Evolutionary conservation across 2,888 invertebrate genomes (phyloP).

Genomic region (Macroteleia sp.): DNA sequence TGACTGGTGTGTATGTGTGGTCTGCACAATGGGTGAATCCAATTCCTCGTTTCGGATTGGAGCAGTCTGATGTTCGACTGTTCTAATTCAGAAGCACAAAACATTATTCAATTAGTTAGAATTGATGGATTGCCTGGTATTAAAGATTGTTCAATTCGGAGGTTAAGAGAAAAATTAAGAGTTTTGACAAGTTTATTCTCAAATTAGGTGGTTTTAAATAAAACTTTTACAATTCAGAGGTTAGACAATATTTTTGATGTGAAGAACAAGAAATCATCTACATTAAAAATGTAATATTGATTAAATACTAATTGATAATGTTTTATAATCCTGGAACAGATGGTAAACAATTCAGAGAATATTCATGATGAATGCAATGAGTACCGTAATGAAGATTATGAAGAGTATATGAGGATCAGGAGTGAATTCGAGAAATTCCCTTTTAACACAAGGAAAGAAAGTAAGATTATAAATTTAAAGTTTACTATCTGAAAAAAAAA

Average conservation of each 20-base stretch:
- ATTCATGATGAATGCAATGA: neutral
- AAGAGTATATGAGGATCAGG: slow-evolving; percentile 33
- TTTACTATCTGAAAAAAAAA: slow-evolving; percentile 11
- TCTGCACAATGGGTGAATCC: slow-evolving; percentile 37
- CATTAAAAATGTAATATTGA: neutral
- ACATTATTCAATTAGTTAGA: slow-evolving; percentile 37
- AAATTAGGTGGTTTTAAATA: no score
- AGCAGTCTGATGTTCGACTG: no score
- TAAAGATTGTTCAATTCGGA: neutral
- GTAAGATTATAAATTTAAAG: slow-evolving; percentile 25
- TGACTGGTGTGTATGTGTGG: slow-evolving; percentile 48
- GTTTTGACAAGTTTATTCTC: no score
- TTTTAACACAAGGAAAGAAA: neutral
- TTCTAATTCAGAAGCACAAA: slow-evolving; percentile 47
- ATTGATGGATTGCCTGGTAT: slow-evolving; percentile 9
- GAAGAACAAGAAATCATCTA: neutral
- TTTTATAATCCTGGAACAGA: slow-evolving; percentile 48
- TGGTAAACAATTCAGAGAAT: slow-evolving; percentile 39
- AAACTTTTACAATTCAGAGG: neutral
- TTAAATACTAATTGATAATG: slow-evolving; percentile 36
- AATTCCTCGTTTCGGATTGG: slow-evolving; percentile 53
- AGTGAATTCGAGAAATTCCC: neutral
- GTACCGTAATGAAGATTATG: slow-evolving; percentile 12
- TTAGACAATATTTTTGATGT: neutral
- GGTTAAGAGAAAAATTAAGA: slow-evolving; percentile 2